Evolutionary conservation across 2,797 vertebrate genomes (phyloP).

Genomic region (Morus bassanus): DNA sequence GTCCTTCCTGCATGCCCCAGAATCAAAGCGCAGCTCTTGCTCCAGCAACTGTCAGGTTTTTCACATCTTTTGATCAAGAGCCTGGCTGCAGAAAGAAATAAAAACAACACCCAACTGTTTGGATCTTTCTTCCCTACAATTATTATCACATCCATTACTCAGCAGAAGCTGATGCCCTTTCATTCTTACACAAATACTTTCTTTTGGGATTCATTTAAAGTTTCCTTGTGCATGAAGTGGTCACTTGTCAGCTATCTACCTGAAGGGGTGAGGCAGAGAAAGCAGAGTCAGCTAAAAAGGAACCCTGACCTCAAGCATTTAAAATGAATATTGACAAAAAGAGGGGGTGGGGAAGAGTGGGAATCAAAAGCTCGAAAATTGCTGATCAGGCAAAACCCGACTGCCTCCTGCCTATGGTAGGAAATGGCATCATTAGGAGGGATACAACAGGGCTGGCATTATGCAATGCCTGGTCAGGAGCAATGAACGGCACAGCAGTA

Average conservation of each 20-base stretch:
- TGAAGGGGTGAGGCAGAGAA: slow-evolving; percentile 58
- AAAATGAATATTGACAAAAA: slow-evolving; percentile 77
- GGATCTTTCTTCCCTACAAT: slow-evolving; percentile 43
- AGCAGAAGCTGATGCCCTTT: slow-evolving; percentile 53
- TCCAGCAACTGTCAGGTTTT: slow-evolving; percentile 20
- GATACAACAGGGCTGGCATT: slow-evolving; percentile 54
- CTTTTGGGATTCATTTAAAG: slow-evolving; percentile 64
- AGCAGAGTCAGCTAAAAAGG: slow-evolving; percentile 75
- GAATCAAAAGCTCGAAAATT: slow-evolving; percentile 72
- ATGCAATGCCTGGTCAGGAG: slow-evolving; percentile 13
- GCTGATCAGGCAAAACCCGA: slow-evolving; percentile 68
- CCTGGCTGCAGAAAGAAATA: slow-evolving; percentile 24
- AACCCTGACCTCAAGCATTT: slow-evolving; percentile 73
- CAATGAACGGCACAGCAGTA: neutral
- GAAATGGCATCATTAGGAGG: slow-evolving; percentile 73
- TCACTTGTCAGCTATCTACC: slow-evolving; percentile 72
- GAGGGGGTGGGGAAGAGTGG: slow-evolving; percentile 2
- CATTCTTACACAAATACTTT: slow-evolving; percentile 57
- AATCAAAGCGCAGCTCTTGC: slow-evolving; percentile 42
- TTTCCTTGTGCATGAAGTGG: slow-evolving; percentile 46
- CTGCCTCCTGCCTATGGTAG: slow-evolving; percentile 50
- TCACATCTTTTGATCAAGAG: slow-evolving; percentile 47
- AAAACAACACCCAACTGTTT: slow-evolving; percentile 16
- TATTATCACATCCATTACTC: slow-evolving; percentile 62
- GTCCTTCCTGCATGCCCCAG: slow-evolving; percentile 36